Conservation (phyloP, 2,797 vertebrate species). For the Furcifer pardalis region DNA sequence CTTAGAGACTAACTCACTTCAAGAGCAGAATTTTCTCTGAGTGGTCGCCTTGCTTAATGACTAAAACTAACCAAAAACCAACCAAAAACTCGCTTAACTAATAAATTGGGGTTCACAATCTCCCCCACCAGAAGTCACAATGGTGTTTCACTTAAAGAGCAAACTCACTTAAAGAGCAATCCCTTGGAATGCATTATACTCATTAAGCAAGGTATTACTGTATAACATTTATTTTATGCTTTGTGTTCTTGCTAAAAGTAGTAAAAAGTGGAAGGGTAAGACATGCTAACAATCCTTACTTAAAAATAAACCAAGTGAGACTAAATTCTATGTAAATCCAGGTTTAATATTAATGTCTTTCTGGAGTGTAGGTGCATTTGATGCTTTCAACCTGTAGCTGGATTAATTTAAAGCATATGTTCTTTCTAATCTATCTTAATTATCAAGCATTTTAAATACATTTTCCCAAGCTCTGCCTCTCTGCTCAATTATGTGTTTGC, state of each 20-base stretch:
- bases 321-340: not conserved
- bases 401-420: not conserved
- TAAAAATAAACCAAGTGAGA: not conserved
- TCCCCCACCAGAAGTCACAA: too few relatives aligned
- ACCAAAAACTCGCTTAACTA: too few relatives aligned
- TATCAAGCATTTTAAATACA: not conserved
- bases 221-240: conserved; percentile 2
- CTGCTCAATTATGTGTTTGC: not conserved
- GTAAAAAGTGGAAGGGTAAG: not conserved
- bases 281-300: not conserved
- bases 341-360: not conserved
- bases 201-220: too few relatives aligned
- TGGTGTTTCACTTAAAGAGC: too few relatives aligned
- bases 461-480: not conserved
- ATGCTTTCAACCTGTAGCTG: not conserved
- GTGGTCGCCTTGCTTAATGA: too few relatives aligned
- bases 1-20: too few relatives aligned
- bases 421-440: not conserved
- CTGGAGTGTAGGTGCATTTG: not conserved
- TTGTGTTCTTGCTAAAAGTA: not conserved
- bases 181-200: too few relatives aligned
- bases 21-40: too few relatives aligned
- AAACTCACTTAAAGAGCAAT: too few relatives aligned
- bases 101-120: too few relatives aligned
- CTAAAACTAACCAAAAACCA: too few relatives aligned